Conservation (phyloP, 2,888 invertebrate species). For the Eulithis prunata region DNA sequence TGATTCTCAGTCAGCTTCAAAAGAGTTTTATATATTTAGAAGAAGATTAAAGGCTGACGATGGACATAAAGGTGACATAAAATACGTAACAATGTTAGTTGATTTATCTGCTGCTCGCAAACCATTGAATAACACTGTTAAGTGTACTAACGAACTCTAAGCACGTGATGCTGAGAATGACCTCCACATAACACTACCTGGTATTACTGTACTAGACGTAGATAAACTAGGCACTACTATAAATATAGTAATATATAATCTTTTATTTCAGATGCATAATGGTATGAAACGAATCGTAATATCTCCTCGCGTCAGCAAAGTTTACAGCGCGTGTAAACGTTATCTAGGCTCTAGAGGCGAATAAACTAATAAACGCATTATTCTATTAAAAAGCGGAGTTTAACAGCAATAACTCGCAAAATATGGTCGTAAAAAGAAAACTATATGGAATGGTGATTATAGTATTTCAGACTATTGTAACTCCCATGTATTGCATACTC, state of each 20-base stretch:
- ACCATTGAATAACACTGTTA: slow-evolving; percentile 16
- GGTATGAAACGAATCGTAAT: slow-evolving; percentile 2
- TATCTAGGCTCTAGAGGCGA: slow-evolving; percentile 20
- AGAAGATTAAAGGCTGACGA: background rate
- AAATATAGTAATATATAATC: no score
- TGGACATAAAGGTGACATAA: background rate
- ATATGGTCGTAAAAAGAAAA: no score
- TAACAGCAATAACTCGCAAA: background rate
- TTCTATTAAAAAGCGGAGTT: background rate
- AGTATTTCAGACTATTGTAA: no score
- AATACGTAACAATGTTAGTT: slow-evolving; percentile 6
- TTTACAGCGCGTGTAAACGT: slow-evolving; percentile 10
- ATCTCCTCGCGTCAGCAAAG: background rate
- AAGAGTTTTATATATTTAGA: no score
- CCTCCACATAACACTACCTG: slow-evolving; percentile 18
- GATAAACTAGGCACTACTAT: background rate
- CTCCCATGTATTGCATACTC: no score
- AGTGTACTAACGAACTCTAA: slow-evolving; percentile 19
- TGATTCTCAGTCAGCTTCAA: no score
- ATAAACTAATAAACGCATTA: slow-evolving; percentile 23
- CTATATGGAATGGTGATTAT: no score
- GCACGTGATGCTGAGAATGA: slow-evolving; percentile 16
- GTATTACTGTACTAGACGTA: background rate
- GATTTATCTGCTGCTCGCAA: slow-evolving; percentile 7
- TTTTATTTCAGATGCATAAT: no score